Evolutionary conservation across 2,888 invertebrate genomes (phyloP).

Genomic region (Morpho achilles): DNA sequence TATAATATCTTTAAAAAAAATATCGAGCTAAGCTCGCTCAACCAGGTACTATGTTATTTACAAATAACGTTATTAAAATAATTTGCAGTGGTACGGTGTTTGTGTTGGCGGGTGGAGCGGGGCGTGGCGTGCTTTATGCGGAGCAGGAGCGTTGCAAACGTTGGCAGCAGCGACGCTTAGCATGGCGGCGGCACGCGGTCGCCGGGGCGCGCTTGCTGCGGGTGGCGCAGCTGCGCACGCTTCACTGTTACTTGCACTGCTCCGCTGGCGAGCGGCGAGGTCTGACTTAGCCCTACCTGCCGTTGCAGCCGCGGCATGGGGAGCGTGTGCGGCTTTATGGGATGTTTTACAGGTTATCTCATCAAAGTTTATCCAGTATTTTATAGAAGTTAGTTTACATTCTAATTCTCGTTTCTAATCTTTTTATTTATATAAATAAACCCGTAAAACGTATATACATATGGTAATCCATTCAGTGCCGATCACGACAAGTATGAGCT

Average conservation of each 20-base stretch:
- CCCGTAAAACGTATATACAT: no score
- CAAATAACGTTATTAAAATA: not conserved
- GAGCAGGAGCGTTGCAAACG: conserved; percentile 86
- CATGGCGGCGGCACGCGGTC: conserved; percentile 86
- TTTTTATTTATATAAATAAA: no score
- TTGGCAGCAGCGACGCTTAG: conserved; percentile 89
- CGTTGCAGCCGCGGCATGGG: conserved; percentile 92
- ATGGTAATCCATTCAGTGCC: no score
- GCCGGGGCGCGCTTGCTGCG: conserved; percentile 86
- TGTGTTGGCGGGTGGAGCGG: conserved; percentile 88
- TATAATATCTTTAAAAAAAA: no score
- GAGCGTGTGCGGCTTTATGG: conserved; percentile 92
- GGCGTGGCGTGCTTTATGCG: conserved; percentile 85
- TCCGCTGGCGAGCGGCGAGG: conserved; percentile 88
- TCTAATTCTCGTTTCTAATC: no score
- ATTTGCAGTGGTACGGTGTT: conserved; percentile 86
- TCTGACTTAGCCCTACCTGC: conserved; percentile 90
- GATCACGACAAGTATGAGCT: no score
- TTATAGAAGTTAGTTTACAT: no score
- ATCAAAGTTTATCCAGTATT: no score
- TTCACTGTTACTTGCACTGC: conserved; percentile 85
- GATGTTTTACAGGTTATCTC: conserved; percentile 81
- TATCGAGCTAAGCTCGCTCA: no score
- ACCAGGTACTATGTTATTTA: no score
- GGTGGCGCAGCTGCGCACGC: conserved; percentile 90